phyloP scores from a whole-genome alignment of 1,140 invertebrate genomes.

The Anastrepha ludens region DNA sequence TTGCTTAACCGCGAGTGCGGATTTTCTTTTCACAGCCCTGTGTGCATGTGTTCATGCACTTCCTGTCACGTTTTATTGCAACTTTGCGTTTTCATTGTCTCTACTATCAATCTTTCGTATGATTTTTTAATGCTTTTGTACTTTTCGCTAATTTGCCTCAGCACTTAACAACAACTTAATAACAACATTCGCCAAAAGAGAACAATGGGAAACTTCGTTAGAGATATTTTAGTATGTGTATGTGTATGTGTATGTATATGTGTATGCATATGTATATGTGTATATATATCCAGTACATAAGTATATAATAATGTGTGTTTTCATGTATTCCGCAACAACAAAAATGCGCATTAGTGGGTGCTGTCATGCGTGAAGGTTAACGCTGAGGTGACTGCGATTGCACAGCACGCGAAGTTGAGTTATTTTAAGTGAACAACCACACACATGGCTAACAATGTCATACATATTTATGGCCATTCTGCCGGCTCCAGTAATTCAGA shows the following conservation, averaged over 20 bases:
- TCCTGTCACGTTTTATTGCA: neutral
- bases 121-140: neutral
- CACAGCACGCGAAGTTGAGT: neutral
- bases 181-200: no score
- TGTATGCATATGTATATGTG: no score
- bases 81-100: neutral
- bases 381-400: conserved; percentile 14
- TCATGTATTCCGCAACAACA: neutral
- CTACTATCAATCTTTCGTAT: neutral
- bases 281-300: neutral
- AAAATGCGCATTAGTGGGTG: neutral
- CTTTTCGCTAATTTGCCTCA: neutral
- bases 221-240: no score
- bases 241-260: no score
- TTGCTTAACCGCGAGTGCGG: no score
- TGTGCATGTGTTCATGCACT: neutral
- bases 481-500: no score
- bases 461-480: no score
- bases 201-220: no score
- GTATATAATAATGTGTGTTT: neutral
- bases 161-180: neutral
- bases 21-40: no score
- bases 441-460: no score
- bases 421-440: neutral
- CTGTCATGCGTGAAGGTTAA: conserved; percentile 38